Conservation (phyloP, 2,888 invertebrate genomes). For the Branchipolynoe longqiensis region DNA sequence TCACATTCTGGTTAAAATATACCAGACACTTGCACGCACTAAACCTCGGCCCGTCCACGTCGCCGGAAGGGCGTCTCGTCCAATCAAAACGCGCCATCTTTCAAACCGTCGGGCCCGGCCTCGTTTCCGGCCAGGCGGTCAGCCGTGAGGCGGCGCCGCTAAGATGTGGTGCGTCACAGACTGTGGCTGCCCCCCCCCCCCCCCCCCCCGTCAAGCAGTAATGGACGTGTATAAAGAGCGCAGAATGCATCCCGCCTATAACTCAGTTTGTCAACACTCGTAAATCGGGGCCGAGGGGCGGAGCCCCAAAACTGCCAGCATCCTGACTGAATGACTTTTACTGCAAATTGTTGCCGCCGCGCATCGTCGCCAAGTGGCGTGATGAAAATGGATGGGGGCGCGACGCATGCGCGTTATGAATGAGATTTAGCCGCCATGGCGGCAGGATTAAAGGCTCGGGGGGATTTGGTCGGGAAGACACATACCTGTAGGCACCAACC, state of each 20-base stretch:
- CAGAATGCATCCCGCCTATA: conserved; percentile 42
- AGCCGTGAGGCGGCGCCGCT: conserved; percentile 14
- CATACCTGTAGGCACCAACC: too few relatives aligned
- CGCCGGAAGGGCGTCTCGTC: conserved; percentile 38
- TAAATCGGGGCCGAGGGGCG: not conserved
- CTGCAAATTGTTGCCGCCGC: conserved; percentile 46
- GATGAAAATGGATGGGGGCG: conserved; percentile 44
- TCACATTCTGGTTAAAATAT: too few relatives aligned
- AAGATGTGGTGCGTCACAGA: too few relatives aligned
- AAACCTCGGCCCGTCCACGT: too few relatives aligned
- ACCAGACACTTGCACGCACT: too few relatives aligned
- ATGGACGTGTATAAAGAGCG: conserved; percentile 29
- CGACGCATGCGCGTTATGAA: conserved; percentile 26
- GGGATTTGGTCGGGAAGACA: too few relatives aligned
- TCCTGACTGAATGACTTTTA: conserved; percentile 50
- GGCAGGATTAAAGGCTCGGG: not conserved
- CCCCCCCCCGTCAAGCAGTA: conserved; percentile 12
- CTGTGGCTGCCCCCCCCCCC: too few relatives aligned
- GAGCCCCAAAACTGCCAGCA: conserved; percentile 36
- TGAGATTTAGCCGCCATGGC: conserved; percentile 14
- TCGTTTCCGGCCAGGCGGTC: too few relatives aligned
- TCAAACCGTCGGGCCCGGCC: not conserved
- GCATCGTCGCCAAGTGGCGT: conserved; percentile 16
- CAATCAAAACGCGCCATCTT: conserved; percentile 14
- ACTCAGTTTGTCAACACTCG: conserved; percentile 36